These are phyloP conservation scores for Hoplostethus mediterraneus DNA, from an alignment of 2,797 vertebrate genomes.

Conservation along the genomic window DNA sequence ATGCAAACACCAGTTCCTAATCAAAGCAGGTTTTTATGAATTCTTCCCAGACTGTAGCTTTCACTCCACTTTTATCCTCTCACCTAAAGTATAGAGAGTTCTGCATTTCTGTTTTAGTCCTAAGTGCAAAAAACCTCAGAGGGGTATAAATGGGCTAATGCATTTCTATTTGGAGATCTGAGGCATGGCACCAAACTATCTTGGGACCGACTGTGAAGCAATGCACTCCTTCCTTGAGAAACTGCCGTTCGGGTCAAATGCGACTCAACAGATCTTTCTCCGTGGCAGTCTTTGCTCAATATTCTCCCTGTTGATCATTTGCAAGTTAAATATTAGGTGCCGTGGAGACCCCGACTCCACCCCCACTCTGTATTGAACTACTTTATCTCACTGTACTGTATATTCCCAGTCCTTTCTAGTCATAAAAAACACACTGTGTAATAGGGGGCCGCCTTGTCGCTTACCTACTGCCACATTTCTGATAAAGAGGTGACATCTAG, in stretches of 20 bases:
- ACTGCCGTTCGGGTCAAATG: not conserved
- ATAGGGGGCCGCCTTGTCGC: not conserved
- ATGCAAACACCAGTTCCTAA: too few species aligned
- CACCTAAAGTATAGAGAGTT: too few species aligned
- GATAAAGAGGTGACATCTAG: not conserved
- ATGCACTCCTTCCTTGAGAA: too few species aligned
- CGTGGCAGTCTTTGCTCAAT: slow-evolving; percentile 9
- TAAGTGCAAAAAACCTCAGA: too few species aligned
- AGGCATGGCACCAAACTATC: too few species aligned
- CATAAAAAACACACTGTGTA: not conserved
- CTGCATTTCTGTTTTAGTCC: too few species aligned
- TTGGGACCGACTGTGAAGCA: too few species aligned
- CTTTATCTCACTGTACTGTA: not conserved
- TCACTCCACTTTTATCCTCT: too few species aligned
- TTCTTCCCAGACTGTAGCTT: too few species aligned
- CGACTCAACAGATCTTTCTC: not conserved
- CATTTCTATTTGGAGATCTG: too few species aligned
- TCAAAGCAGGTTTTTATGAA: too few species aligned
- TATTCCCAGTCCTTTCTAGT: not conserved
- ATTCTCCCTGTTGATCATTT: slow-evolving; percentile 61
- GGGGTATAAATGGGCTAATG: too few species aligned
- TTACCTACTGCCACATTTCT: not conserved
- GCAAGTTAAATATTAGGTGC: slow-evolving; percentile 72
- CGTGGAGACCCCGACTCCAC: not conserved
- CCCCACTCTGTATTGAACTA: not conserved